A percentile compares a stretch with the other conserved stretches of the same genome.
phyloP scores from a whole-genome alignment of 1,140 invertebrate species.

The Oncopeltus fasciatus region DNA sequence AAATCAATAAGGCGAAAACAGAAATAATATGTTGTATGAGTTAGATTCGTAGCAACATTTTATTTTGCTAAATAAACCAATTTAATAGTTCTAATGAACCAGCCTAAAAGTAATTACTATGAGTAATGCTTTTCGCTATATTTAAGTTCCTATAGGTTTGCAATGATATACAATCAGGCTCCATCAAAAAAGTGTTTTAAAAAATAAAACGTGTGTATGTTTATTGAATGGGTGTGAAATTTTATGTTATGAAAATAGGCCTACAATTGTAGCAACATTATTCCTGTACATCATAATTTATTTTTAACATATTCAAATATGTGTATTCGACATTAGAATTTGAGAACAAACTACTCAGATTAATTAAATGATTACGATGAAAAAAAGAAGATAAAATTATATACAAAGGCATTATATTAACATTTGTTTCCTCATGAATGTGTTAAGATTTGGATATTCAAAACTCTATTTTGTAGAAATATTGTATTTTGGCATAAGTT shows the following conservation, averaged over 20 bases:
- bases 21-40: slow-evolving; percentile 10
- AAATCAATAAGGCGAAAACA: not conserved
- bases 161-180: slow-evolving; percentile 19
- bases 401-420: slow-evolving; percentile 19
- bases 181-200: slow-evolving; percentile 9
- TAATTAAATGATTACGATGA: slow-evolving; percentile 3
- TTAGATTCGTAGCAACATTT: slow-evolving; percentile 5
- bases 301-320: slow-evolving; percentile 9
- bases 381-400: slow-evolving; percentile 17
- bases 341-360: slow-evolving; percentile 7
- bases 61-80: slow-evolving; percentile 9
- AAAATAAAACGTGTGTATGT: slow-evolving; percentile 20
- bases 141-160: slow-evolving; percentile 22
- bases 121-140: slow-evolving; percentile 13
- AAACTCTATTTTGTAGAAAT: slow-evolving; percentile 22
- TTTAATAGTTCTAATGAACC: not conserved
- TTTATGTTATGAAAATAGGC: slow-evolving; percentile 20
- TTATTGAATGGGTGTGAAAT: slow-evolving; percentile 21
- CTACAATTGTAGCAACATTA: slow-evolving; percentile 20
- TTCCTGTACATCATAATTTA: slow-evolving; percentile 11
- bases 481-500: slow-evolving; percentile 23
- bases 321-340: slow-evolving; percentile 6
- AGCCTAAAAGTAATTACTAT: slow-evolving; percentile 9
- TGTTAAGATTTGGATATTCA: slow-evolving; percentile 19
- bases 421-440: slow-evolving; percentile 19